These are phyloP conservation scores for Hyles lineata DNA, from an alignment of 2,888 invertebrate species.

Conservation along the genomic window DNA sequence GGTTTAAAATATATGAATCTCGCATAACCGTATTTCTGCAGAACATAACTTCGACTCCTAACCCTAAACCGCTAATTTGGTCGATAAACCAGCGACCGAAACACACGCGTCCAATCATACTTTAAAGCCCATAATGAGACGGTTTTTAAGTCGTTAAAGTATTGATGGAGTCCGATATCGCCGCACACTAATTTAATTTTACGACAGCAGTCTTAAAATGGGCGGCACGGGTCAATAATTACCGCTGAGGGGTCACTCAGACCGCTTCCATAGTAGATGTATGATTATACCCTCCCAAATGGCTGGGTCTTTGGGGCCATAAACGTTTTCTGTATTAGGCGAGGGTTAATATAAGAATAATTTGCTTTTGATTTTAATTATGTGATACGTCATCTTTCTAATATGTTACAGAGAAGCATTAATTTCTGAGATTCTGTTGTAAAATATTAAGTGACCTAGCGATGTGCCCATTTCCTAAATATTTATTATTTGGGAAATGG, in stretches of 20 bases:
- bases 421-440: no score
- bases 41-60: neutral
- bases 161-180: constrained; percentile 58
- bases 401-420: no score
- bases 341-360: neutral
- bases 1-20: neutral
- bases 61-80: constrained; percentile 13
- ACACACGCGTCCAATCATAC: constrained; percentile 20
- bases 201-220: constrained; percentile 53
- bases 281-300: constrained; percentile 51
- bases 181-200: constrained; percentile 59
- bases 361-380: neutral
- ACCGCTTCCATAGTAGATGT: constrained; percentile 57
- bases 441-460: no score
- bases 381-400: neutral
- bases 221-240: constrained; percentile 59
- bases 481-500: no score
- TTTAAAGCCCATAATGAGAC: constrained; percentile 42
- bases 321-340: constrained; percentile 7
- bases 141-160: constrained; percentile 49
- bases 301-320: neutral
- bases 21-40: neutral
- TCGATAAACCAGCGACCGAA: neutral
- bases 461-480: no score
- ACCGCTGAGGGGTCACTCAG: constrained; percentile 42